A percentile compares a stretch with the other conserved stretches of the same genome.
Conservation (phyloP, 1,140 invertebrate species). For the Anthonomus grandis region DNA sequence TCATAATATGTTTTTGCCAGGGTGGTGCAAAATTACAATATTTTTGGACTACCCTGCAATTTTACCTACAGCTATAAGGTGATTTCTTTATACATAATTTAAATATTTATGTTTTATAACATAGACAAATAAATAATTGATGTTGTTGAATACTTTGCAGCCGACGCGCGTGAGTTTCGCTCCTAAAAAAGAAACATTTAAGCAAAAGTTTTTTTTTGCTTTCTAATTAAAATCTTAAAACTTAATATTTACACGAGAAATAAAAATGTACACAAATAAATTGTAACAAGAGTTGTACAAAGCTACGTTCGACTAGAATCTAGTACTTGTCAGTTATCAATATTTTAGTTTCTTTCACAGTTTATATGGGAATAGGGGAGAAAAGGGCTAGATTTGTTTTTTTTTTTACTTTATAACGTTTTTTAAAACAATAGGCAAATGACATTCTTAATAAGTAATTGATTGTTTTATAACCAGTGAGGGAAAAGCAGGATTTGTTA, state of each 20-base stretch:
- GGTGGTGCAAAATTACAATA: too few species aligned
- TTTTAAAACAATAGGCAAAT: neutral
- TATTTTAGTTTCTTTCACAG: neutral
- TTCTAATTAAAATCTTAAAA: constrained; percentile 11
- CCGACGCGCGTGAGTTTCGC: neutral
- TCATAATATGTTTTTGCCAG: too few species aligned
- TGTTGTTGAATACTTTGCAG: neutral
- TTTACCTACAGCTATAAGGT: too few species aligned
- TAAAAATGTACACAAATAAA: constrained; percentile 23
- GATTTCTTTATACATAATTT: too few species aligned
- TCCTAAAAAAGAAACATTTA: neutral
- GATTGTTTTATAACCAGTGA: neutral
- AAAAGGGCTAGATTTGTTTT: neutral
- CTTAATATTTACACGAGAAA: constrained; percentile 18
- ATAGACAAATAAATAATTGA: too few species aligned
- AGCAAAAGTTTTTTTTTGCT: constrained; percentile 16
- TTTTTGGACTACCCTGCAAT: too few species aligned
- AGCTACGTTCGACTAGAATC: constrained; percentile 35
- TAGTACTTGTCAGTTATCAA: constrained; percentile 33
- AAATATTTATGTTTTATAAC: too few species aligned
- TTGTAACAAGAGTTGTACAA: constrained; percentile 19
- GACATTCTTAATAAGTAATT: neutral
- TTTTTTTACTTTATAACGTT: neutral
- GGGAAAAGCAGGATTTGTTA: neutral
- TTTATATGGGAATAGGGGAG: neutral